Conservation (phyloP, 2,797 vertebrate genomes). For the Tragopan temminckii region DNA sequence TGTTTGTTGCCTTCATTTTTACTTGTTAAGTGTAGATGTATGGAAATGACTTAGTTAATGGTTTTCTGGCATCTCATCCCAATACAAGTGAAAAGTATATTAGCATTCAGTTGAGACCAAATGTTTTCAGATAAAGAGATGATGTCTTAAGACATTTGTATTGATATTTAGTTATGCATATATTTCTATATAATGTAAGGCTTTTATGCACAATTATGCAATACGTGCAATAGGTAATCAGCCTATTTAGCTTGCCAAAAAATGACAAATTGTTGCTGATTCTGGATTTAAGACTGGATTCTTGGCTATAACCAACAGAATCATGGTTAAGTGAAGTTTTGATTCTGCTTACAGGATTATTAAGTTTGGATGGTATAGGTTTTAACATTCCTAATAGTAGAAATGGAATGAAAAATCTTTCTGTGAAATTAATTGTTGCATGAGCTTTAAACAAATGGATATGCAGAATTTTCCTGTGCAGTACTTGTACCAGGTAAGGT, state of each 20-base stretch:
- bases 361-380: not conserved
- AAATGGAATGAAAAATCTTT: not conserved
- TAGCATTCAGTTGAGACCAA: conserved; percentile 15
- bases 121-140: conserved; percentile 32
- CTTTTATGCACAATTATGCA: not conserved
- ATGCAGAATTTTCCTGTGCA: not conserved
- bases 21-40: conserved; percentile 16
- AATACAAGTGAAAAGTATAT: conserved; percentile 17
- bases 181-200: not conserved
- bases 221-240: not conserved
- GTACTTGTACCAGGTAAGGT: not conserved
- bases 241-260: not conserved
- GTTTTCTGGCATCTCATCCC: conserved; percentile 39
- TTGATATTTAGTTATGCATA: not conserved
- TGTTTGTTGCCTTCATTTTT: conserved; percentile 44
- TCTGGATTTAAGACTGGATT: not conserved
- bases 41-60: conserved; percentile 59
- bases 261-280: not conserved
- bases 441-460: not conserved
- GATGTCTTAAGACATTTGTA: conserved; percentile 21
- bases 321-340: not conserved
- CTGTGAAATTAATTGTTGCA: fast-evolving
- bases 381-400: conserved; percentile 3
- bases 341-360: not conserved
- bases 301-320: not conserved